Evolutionary conservation across 1,140 invertebrate species (phyloP), one percentile per base, ranked within the genome.

Genomic region (Plodia interpunctella): DNA sequence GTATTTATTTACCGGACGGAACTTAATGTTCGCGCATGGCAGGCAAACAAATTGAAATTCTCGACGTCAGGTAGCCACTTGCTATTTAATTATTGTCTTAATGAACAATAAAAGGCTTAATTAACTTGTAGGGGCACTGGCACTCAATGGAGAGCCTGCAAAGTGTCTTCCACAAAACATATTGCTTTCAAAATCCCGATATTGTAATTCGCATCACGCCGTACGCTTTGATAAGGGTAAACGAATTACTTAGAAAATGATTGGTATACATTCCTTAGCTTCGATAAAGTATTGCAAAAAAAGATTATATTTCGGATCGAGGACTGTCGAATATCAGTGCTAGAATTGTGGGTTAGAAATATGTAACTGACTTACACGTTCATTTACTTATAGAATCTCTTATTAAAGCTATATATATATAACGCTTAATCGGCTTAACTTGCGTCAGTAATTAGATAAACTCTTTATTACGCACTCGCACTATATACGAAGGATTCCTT

Each of bases 171-270:
- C 15, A 15, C 15, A 44, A 53, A 60, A 65, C 59, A 57, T 57
- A 49, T 55, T 51, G 52, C 49, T 57, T 30, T 55, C 51, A 15
- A 62, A 59, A 66, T 59, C 57, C 54, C 52, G 10, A 59, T 30
- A 60, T 63, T 69, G 49, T 56, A 35, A 69, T 65, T 69, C 66
- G 15, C 50, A 67, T 69, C 70, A 66, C 63, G 66, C 50, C 10
- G 55, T 4, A 13, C 54, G 57, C 56, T 63, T 65, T 65, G 60
- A 65, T 65, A 63, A 72, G 62, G 66, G 70, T 68, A 67, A 69
- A 67, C 62, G 64, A 65, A 69, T 65, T 62, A 72, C 44, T 65
- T 54, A 62, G 57, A 62, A 60, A 63, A 69, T 63, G 62, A 65
- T 63, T 55, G 57, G 50, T 54, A 61, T 65, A 61, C 63, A 69